Evolutionary conservation across 2,888 invertebrate species (phyloP).

Genomic region (Heliconius aoede): DNA sequence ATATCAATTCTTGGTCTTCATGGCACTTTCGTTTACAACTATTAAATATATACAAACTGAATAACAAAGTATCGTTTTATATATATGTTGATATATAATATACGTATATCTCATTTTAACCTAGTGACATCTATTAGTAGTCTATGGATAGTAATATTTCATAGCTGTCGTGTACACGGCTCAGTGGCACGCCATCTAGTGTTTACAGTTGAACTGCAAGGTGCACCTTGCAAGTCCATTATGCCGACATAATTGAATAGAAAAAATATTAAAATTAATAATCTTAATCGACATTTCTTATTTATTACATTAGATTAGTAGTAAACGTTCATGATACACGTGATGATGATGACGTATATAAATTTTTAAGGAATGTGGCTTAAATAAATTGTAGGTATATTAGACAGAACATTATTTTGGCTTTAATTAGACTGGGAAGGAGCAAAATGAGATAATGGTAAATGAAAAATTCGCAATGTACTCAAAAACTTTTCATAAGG

Average conservation of each 20-base stretch:
- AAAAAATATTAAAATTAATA: background rate
- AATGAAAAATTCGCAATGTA: no score
- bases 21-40: background rate
- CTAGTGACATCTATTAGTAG: slow-evolving; percentile 47
- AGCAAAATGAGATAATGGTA: no score
- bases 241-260: slow-evolving; percentile 18
- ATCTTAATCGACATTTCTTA: background rate
- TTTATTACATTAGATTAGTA: background rate
- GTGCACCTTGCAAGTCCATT: slow-evolving; percentile 39
- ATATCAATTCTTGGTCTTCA: background rate
- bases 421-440: no score
- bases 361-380: no score
- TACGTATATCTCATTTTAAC: background rate
- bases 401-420: background rate
- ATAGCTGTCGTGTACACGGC: slow-evolving; percentile 22
- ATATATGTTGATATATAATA: background rate
- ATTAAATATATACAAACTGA: background rate
- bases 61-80: background rate
- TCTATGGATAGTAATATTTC: slow-evolving; percentile 26
- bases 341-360: no score
- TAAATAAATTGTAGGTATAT: background rate
- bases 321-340: background rate
- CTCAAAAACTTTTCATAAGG: no score
- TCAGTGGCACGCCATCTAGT: slow-evolving; percentile 46
- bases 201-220: slow-evolving; percentile 34